A percentile compares a stretch with the other conserved stretches of the same genome.
phyloP scores from a whole-genome alignment of 2,797 vertebrate genomes.

The Notolepis coatsorum region DNA sequence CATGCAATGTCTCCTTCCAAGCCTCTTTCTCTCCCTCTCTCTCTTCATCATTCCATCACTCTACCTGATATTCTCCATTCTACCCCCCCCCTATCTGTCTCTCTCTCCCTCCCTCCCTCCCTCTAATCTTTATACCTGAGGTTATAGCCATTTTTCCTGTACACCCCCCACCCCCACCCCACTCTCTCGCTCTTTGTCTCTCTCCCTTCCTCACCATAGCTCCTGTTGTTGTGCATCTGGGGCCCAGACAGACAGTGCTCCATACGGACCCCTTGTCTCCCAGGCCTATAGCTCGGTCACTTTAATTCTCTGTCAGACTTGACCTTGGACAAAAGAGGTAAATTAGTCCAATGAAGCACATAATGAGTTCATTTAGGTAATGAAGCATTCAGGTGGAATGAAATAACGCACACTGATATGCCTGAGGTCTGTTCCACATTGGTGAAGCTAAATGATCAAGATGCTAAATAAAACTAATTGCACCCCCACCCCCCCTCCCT shows the following conservation, averaged over 20 bases:
- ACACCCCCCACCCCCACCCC: no score
- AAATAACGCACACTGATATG: slow-evolving; percentile 64
- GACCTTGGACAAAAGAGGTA: slow-evolving; percentile 80
- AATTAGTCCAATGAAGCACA: slow-evolving; percentile 80
- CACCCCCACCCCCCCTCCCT: slow-evolving; percentile 10
- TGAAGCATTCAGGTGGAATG: slow-evolving; percentile 82
- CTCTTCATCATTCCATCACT: neutral
- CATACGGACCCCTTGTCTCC: slow-evolving; percentile 54
- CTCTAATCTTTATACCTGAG: neutral
- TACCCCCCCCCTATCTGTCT: neutral
- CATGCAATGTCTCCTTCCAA: neutral
- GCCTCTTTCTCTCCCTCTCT: neutral
- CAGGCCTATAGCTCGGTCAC: slow-evolving; percentile 71
- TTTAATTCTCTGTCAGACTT: slow-evolving; percentile 81
- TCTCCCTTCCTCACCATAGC: no score
- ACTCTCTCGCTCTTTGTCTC: no score
- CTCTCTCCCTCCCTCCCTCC: no score
- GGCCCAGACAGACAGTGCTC: slow-evolving; percentile 44
- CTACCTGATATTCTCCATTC: neutral
- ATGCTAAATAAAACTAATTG: slow-evolving; percentile 64
- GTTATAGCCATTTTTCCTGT: no score
- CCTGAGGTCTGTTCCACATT: slow-evolving; percentile 69
- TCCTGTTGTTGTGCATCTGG: slow-evolving; percentile 15
- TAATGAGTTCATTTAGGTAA: slow-evolving; percentile 85
- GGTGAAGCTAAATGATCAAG: slow-evolving; percentile 62